Evolutionary conservation across 2,797 vertebrate genomes (phyloP).

Genomic region (Kryptolebias ocellatus): DNA sequence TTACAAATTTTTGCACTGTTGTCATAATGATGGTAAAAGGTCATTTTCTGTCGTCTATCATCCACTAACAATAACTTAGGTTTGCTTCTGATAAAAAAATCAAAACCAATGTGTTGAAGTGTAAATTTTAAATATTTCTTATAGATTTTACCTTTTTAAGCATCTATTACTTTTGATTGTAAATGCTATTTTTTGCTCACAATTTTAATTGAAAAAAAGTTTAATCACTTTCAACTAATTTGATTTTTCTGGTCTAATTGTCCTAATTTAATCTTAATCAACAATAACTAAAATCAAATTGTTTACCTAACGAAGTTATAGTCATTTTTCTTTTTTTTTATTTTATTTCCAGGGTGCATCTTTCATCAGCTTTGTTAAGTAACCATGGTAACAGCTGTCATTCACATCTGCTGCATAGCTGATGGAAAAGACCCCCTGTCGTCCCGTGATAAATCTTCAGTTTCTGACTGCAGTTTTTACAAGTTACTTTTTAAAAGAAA

Average conservation of each 20-base stretch:
- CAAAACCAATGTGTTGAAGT: background rate
- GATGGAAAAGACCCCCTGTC: background rate
- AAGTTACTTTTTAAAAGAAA: background rate
- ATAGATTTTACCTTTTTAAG: background rate
- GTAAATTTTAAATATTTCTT: background rate
- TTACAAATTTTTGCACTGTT: too few relatives aligned
- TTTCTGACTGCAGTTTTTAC: background rate
- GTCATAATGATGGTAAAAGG: too few relatives aligned
- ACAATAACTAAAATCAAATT: background rate
- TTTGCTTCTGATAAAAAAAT: background rate
- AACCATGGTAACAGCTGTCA: background rate
- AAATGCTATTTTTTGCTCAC: background rate
- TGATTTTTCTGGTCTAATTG: background rate
- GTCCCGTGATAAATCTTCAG: background rate
- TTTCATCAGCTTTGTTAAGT: slow-evolving; percentile 3
- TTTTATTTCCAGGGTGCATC: slow-evolving; percentile 4
- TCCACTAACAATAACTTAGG: too few relatives aligned
- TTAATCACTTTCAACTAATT: background rate
- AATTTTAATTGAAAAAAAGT: background rate
- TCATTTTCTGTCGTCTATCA: too few relatives aligned
- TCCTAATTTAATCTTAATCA: background rate
- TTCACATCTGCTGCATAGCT: background rate
- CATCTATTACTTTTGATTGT: background rate
- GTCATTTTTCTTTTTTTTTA: background rate
- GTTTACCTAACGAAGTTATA: background rate